Evolutionary conservation across 2,797 vertebrate genomes (phyloP), one percentile per base, ranked within the genome.

Genomic region (Tragopan temminckii): DNA sequence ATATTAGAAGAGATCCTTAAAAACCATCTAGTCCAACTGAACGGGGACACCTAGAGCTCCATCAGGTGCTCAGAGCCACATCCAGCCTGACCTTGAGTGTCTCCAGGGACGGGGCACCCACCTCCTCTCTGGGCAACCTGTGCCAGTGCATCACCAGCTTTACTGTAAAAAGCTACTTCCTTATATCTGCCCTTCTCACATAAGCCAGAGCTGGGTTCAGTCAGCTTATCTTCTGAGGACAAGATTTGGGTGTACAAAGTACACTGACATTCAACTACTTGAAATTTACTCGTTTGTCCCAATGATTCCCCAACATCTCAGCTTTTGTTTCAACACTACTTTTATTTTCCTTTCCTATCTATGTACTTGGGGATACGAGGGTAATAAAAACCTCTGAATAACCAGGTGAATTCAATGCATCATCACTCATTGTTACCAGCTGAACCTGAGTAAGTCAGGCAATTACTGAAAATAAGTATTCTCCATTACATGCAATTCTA

Each of bases 391-490:
- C 1, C 29, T 46, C 42, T 42, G 13, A 67, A 45, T 36, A 69
- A 63, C 21, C 53, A 64, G 53, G 45, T 18, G 67, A 61, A 62
- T 23, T 74, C 40, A 55, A 55, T 5, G 6, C 15, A 35, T 27
- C 24, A 35, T 29, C 40, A 45, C 36, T 67, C 27, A 36, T 5
- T 0, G 0, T 4, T 46, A 68, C 69, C 15, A 89, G 69, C 64
- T 48, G 64, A 87, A 80, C 7, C 6, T 1, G 3, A 75, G 36
- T 33, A n/a, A 57, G 7, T 33, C 53, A 57, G 72, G 27, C 55
- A 63, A 21, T 76, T 87, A 83, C 64, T 63, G 71, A 88, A 85
- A 94, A 40, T 18, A 87, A 63, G 31, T 12, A 23, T 21, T 94
- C 46, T 78, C 53, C 55, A 31, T 71, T 53, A 74, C 43, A 71